A percentile compares a stretch with the other conserved stretches of the same genome.
Evolutionary conservation across 2,113 vertebrate species (phyloP).

Genomic region (Bos indicus): DNA sequence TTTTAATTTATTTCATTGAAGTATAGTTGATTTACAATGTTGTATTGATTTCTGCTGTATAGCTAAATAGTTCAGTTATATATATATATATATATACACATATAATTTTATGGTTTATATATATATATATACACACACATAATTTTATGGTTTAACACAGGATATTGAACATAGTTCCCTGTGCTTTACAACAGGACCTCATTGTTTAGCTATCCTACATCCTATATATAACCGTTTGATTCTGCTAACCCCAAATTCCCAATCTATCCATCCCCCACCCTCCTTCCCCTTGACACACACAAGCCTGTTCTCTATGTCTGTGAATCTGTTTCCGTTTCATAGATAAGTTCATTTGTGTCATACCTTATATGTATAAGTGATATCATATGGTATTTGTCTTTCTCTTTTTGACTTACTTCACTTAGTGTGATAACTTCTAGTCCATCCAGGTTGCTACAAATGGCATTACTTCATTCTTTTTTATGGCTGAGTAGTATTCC

Average conservation of each 20-base stretch:
- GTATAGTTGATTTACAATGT: not conserved
- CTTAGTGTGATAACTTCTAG: not conserved
- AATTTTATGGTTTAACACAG: not conserved
- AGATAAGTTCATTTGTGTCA: not conserved
- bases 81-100: not conserved
- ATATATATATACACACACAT: too few species aligned
- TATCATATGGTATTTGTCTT: not conserved
- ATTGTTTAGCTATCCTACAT: not conserved
- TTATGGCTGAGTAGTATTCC: not conserved
- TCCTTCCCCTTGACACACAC: not conserved
- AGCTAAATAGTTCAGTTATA: not conserved
- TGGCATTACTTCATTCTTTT: not conserved
- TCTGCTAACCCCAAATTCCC: not conserved
- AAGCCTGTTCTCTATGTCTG: not conserved
- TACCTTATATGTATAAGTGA: not conserved
- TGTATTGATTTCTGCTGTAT: not conserved
- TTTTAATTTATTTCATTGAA: not conserved
- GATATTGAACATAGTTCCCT: not conserved
- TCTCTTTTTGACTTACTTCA: not conserved
- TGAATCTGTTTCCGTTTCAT: not conserved
- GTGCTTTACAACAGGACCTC: not conserved
- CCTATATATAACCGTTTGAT: not conserved
- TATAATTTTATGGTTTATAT: not conserved
- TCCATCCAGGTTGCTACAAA: not conserved
- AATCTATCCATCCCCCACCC: not conserved